Evolutionary conservation across 2,888 invertebrate species (phyloP).

Genomic region (Agrotis puta): DNA sequence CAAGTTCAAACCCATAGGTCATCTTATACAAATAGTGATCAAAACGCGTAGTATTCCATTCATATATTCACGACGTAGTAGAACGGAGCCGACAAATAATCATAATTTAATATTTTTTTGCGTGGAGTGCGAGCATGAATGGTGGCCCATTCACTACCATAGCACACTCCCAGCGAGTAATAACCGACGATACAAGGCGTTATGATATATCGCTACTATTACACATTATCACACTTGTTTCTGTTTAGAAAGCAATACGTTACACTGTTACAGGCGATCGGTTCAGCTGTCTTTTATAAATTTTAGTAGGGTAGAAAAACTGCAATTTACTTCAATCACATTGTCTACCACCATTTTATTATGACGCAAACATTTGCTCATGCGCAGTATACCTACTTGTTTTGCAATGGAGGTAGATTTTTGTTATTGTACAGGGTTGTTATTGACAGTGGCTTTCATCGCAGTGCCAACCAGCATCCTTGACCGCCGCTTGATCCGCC

Average conservation of each 20-base stretch:
- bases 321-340: too few species aligned
- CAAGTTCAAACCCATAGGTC: constrained; percentile 2
- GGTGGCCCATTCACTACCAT: constrained; percentile 32
- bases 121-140: constrained; percentile 24
- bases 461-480: constrained; percentile 53
- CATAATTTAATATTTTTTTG: constrained; percentile 55
- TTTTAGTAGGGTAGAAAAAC: too few species aligned
- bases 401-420: too few species aligned
- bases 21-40: constrained; percentile 18
- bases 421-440: not conserved
- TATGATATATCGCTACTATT: constrained; percentile 29
- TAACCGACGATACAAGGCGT: not conserved
- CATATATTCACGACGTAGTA: constrained; percentile 23
- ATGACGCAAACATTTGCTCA: not conserved
- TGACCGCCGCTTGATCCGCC: constrained; percentile 62
- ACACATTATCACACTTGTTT: constrained; percentile 3
- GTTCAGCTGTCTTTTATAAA: not conserved
- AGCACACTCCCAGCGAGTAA: not conserved
- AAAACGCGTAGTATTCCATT: constrained; percentile 18
- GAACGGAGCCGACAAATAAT: constrained; percentile 26
- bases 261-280: not conserved
- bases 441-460: not conserved
- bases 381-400: not conserved
- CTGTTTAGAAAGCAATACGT: constrained; percentile 1
- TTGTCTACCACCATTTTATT: too few species aligned